Evolutionary conservation across 2,797 vertebrate species (phyloP).

Genomic region (Myotis pilosus): DNA sequence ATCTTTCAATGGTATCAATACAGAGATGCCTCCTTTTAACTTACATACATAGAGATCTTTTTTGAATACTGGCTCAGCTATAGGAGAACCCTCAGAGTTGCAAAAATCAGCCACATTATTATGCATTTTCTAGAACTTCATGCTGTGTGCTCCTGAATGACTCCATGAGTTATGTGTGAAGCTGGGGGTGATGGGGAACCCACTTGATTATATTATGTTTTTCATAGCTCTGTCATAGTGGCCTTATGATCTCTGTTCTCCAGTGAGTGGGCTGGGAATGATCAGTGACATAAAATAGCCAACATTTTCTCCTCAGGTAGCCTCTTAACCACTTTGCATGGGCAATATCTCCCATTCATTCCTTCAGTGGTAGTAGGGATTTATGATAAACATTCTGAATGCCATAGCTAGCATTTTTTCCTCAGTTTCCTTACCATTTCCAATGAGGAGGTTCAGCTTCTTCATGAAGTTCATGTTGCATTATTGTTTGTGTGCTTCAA

Average conservation of each 20-base stretch:
- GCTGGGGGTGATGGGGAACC: neutral
- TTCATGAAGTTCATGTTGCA: neutral
- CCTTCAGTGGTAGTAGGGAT: neutral
- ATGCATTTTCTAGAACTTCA: neutral
- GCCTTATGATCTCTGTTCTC: neutral
- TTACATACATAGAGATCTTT: neutral
- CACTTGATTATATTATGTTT: neutral
- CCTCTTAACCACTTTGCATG: neutral
- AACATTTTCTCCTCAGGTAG: neutral
- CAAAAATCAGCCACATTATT: neutral
- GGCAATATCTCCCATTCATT: neutral
- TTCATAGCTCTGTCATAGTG: neutral
- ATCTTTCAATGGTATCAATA: neutral
- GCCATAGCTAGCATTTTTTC: rapidly evolving
- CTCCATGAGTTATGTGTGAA: neutral
- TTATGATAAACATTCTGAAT: neutral
- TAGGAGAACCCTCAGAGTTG: neutral
- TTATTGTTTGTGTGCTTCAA: neutral
- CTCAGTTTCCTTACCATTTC: neutral
- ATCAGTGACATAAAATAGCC: neutral
- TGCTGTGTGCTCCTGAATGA: neutral
- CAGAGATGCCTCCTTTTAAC: neutral
- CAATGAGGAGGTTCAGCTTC: neutral
- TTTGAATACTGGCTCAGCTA: neutral
- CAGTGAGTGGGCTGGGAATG: neutral